Base-by-base conservation (phyloP, 2,113 vertebrate genomes). In the Sylvilagus bachmani region DNA sequence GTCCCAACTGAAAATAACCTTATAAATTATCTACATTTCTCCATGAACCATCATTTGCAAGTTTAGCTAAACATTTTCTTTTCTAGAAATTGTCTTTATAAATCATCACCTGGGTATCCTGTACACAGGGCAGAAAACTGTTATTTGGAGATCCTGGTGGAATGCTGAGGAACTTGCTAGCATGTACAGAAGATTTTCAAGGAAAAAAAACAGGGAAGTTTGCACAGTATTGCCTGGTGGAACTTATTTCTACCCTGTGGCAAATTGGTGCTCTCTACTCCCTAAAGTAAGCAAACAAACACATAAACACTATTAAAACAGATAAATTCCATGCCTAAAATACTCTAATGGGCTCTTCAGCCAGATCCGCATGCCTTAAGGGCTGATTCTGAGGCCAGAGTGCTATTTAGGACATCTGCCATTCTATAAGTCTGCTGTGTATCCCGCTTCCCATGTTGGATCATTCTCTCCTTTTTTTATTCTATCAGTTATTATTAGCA, bases 251-350 rank as follows among this genome's bases (percentile, higher is more conserved):
- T 91, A 71, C 13, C 14, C 21, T 25, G 12, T 70, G 31, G 83
- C 49, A 82, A 67, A 21, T 31, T 77, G 29, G 13, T 51, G 29
- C 69, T 53, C 77, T 62, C 27, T 82, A 10, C 27, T 80, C 6
- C 71, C 10, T 77, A 33, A 58, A 90, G 33, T 36, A 86, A 89
- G 67, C 36, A 90, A 74, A 90, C 21, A 95, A 67, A 92, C 25
- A 38, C 3, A 58, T 51, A 87, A 64, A 29, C 10, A 66, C 31
- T n/a, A 71, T 77, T 36, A 79, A 91, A 94, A 70, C 55, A n/a
- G 25, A 73, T 14, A 7, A 44, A 44, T 44, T 44, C 7, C 38
- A 38, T 38, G 38, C 38, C 38, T 38, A 38, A 38, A 38, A 38
- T 38, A 38, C 38, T 38, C 38, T 38, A 3, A 38, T 38, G 38